Evolutionary conservation across 2,113 vertebrate species (phyloP).

Genomic region (Pseudopipra pipra): DNA sequence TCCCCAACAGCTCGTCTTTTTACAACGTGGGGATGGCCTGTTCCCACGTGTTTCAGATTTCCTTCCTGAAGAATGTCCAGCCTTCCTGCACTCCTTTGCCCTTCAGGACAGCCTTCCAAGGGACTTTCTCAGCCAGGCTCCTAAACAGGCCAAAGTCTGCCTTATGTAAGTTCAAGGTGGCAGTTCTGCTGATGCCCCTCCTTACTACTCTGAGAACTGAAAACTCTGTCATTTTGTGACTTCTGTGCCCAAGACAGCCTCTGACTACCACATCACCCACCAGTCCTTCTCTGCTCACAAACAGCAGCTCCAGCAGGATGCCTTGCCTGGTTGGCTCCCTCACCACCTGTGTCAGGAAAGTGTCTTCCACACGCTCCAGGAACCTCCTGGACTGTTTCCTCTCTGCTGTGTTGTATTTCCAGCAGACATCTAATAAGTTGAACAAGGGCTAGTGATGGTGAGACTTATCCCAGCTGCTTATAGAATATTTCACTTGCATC

Average conservation of each 20-base stretch:
- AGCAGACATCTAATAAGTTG: neutral
- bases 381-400: neutral
- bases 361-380: neutral
- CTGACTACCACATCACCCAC: neutral
- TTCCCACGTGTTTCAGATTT: neutral
- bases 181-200: neutral
- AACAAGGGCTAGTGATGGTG: neutral
- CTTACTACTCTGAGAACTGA: neutral
- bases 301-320: neutral
- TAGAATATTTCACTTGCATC: neutral
- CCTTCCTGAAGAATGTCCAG: neutral
- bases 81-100: neutral
- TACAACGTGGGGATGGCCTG: fast-evolving
- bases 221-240: neutral
- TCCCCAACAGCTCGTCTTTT: neutral
- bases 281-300: neutral
- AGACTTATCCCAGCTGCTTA: neutral
- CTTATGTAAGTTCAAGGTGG: neutral
- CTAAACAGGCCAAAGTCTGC: neutral
- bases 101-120: neutral
- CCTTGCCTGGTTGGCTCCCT: neutral
- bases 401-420: neutral
- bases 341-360: neutral
- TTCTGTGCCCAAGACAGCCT: neutral
- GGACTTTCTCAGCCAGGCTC: neutral